Base-by-base conservation (phyloP, 2,797 vertebrate genomes). In the Chaetodon trifasciatus region DNA sequence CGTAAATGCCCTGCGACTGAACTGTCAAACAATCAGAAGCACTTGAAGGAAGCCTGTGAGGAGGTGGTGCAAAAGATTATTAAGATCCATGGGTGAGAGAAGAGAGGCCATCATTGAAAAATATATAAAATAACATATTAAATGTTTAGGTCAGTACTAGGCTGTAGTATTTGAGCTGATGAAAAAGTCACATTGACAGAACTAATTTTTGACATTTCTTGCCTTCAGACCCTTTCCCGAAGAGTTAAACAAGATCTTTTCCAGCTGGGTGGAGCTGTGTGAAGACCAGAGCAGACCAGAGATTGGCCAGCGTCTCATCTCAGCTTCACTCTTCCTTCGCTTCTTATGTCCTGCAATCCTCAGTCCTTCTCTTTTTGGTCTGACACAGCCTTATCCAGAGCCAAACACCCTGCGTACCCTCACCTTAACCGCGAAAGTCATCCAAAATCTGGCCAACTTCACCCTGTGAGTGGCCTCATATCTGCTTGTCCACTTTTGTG, bases 361-460 rank as follows among this genome's bases (percentile, higher is more conserved):
- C 86, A 97, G 97, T 58, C 98, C 98, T 3, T 98, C 97, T 74
- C 97, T 99, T 77, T 99, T 99, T 4, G 96, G 97, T 75, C 95
- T 99, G 13, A 94, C 94, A 0, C 96, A 97, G 76, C 92, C 97
- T 32, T 98, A 98, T 46, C 98, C 98, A 0, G 95, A 96, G 2
- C 91, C 97, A 2, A 89, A 93, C 87, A 97, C 95, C 0, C 95
- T 97, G 52, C 96, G 98, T 0, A 95, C 96, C 4, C 97, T 99
- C 74, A 99, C 97, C 1, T 78, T 99, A 17, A 97, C 97, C 0
- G 98, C 98, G 81, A 99, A 99, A 83, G 98, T 99, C 90, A 96
- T 99, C 90, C 98, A 99, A 94, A 99, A 99, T 86, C 87, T 99
- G 76, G 97, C 98, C 86, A 99, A 98, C 93, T 96, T 95, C 89